These are phyloP conservation scores for Sebastolobus altivelis DNA, from an alignment of 2,797 vertebrate species.

Conservation along the genomic window DNA sequence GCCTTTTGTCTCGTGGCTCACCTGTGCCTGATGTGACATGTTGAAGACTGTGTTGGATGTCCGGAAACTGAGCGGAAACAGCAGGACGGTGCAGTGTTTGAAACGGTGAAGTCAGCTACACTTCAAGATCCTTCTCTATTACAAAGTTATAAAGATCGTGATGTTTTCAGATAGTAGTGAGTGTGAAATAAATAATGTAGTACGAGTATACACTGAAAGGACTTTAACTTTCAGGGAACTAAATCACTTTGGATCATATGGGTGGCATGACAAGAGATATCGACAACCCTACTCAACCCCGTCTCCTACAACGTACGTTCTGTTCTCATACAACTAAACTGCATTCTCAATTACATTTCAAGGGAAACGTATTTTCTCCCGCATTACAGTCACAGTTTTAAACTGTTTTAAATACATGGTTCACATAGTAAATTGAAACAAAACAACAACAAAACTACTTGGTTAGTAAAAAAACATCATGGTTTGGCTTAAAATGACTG, in stretches of 20 bases:
- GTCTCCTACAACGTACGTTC: no score
- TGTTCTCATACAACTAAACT: no score
- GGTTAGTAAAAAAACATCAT: no score
- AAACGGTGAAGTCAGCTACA: not conserved
- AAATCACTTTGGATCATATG: not conserved
- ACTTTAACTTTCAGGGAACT: not conserved
- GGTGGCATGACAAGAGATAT: no score
- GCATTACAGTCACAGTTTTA: no score
- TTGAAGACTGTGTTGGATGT: slow-evolving; percentile 63
- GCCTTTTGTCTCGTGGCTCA: slow-evolving; percentile 56
- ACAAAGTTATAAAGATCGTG: no score
- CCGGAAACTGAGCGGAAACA: not conserved
- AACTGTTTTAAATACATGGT: no score
- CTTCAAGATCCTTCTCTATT: not conserved
- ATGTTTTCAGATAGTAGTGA: not conserved
- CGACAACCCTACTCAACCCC: not conserved
- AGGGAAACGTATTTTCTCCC: no score
- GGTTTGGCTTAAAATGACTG: no score
- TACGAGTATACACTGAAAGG: not conserved
- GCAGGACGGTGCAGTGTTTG: not conserved
- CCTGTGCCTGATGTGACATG: slow-evolving; percentile 62
- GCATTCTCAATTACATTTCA: no score
- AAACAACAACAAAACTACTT: no score
- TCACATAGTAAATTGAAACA: no score
- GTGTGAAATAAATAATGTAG: not conserved